Conservation (phyloP, 35 echinoderm and acorn worm genomes). For the Patiria miniata region DNA sequence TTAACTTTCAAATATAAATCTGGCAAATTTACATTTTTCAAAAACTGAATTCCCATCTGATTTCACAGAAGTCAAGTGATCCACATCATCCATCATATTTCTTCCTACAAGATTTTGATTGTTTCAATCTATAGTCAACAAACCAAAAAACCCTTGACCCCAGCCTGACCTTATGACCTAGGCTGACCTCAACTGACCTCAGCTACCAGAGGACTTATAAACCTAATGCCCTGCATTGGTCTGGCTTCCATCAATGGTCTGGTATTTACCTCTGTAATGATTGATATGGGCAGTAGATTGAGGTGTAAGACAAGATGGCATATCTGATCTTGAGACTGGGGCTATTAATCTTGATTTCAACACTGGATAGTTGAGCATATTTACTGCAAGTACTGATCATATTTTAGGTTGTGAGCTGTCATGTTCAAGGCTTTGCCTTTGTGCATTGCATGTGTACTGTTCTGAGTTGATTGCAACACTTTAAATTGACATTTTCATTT, state of each 20-base stretch:
- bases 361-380: neutral
- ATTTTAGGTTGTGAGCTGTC: no score
- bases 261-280: neutral
- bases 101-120: neutral
- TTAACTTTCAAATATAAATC: neutral
- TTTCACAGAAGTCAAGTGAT: neutral
- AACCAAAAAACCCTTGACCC: neutral
- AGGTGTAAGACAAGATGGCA: neutral
- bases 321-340: neutral
- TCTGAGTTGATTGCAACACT: no score
- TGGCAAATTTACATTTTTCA: neutral
- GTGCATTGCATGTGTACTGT: no score
- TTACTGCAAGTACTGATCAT: no score
- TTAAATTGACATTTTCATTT: no score
- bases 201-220: neutral
- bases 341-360: constrained; percentile 3
- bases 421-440: no score
- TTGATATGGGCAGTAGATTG: neutral
- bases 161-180: neutral
- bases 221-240: neutral
- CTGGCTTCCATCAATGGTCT: neutral
- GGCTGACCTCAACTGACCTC: neutral
- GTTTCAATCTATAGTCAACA: neutral
- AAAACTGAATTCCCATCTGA: neutral
- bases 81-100: neutral